Evolutionary conservation across 2,888 invertebrate species (phyloP), one percentile per base, ranked within the genome.

Genomic region (Formica aserva): DNA sequence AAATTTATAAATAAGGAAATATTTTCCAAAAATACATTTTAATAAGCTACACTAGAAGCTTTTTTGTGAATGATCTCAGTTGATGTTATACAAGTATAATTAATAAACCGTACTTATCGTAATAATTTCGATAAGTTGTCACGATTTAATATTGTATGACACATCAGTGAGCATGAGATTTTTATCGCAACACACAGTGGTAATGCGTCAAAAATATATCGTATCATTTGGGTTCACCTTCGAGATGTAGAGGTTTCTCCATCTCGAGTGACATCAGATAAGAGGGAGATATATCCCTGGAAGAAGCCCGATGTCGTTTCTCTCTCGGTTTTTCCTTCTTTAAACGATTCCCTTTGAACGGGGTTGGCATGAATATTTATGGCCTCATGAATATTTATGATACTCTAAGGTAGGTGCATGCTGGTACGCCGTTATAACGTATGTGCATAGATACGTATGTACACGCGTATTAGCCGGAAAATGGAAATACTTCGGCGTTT

Each of bases 361-460:
- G 78, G 35, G 8, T 63, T 77, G 65, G 83, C 88, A 92, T 92
- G 92, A 92, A 92, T 92, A 92, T 92, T 92, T 92, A 92, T 88
- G 89, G 84, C 80, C 85, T 90, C 91, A 89, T 92, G 92, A 92
- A 92, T 92, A 92, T 92, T 92, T 92, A 92, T 90, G 88, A 83
- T 69, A 83, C 62, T 83, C 52, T 38, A 52, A 89, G 88, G 52
- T 81, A 81, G 65, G 65, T 55, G 80, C 60, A 89, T 66, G 86
- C 71, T 48, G 74, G 85, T 72, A 74, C 77, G 76, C 77, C 74
- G 83, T 77, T 82, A 78, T 83, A 83, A 82, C 78, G 71, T 81
- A 82, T 82, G 82, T 86, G 65, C 72, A 55, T 76, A 81, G 63
- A 67, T 74, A 74, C 66, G 22, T 67, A 41, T 11, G 57, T 83